Evolutionary conservation across 2,113 vertebrate genomes (phyloP).

Genomic region (Coturnix japonica): DNA sequence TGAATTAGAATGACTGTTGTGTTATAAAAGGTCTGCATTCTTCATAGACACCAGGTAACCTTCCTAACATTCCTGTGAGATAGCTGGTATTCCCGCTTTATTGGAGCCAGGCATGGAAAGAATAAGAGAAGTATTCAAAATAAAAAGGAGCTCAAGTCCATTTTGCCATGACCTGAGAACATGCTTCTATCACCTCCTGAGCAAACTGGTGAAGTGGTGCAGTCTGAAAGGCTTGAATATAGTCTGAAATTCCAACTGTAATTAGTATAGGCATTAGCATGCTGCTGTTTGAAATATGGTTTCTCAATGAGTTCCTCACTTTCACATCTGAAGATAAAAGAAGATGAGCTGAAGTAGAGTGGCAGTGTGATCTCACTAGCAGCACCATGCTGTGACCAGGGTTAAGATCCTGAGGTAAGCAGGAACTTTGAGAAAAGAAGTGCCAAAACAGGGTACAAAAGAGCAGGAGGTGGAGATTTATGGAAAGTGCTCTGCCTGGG

Average conservation of each 20-base stretch:
- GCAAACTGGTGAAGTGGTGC: not conserved
- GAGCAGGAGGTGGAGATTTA: not conserved
- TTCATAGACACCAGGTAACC: not conserved
- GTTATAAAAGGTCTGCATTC: constrained; percentile 4
- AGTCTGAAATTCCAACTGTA: not conserved
- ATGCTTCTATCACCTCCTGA: not conserved
- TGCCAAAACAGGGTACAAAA: not conserved
- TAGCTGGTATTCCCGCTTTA: not conserved
- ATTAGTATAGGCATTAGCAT: not conserved
- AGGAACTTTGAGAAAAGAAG: not conserved
- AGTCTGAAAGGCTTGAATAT: not conserved
- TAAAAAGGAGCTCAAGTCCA: not conserved
- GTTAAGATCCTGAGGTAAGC: not conserved
- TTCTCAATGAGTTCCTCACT: not conserved
- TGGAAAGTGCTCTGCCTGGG: not conserved
- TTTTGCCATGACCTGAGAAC: not conserved
- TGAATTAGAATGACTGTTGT: not conserved
- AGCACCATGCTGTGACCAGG: not conserved
- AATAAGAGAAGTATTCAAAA: not conserved
- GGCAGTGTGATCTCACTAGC: not conserved
- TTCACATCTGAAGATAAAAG: not conserved
- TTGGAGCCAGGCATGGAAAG: not conserved
- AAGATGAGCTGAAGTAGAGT: not conserved
- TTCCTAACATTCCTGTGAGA: constrained; percentile 8
- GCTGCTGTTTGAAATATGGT: not conserved